Evolutionary conservation across 2,113 vertebrate species (phyloP).

Genomic region (Platanista minor): DNA sequence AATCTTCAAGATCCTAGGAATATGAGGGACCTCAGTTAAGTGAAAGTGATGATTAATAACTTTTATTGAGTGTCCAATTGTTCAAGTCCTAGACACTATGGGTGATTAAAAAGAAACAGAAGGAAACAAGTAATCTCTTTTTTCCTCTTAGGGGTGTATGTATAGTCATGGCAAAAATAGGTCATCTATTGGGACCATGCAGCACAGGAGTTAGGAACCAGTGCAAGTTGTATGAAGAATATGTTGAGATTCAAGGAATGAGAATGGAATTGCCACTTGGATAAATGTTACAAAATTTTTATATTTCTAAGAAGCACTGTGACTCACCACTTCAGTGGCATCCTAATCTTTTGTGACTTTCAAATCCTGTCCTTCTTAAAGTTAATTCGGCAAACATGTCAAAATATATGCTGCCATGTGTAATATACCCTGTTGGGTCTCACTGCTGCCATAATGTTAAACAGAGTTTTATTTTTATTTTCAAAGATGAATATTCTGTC

Average conservation of each 20-base stretch:
- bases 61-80: background rate
- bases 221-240: background rate
- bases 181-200: rapidly evolving
- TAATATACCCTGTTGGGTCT: background rate
- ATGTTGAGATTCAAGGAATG: background rate
- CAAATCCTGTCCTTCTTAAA: background rate
- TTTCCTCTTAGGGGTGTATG: background rate
- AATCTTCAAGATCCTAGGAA: background rate
- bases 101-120: background rate
- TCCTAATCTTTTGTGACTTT: background rate
- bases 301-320: background rate
- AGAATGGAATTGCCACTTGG: background rate
- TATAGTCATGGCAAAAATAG: background rate
- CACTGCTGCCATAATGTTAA: background rate
- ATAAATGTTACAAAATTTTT: background rate
- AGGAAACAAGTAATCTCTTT: background rate
- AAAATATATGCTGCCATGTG: background rate
- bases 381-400: background rate
- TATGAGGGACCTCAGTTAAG: background rate
- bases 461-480: background rate
- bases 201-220: rapidly evolving
- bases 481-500: background rate
- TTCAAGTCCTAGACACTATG: background rate
- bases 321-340: background rate
- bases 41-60: conserved; percentile 20